Evolutionary conservation across 2,888 invertebrate genomes (phyloP).

Genomic region (Anoncus sp.): DNA sequence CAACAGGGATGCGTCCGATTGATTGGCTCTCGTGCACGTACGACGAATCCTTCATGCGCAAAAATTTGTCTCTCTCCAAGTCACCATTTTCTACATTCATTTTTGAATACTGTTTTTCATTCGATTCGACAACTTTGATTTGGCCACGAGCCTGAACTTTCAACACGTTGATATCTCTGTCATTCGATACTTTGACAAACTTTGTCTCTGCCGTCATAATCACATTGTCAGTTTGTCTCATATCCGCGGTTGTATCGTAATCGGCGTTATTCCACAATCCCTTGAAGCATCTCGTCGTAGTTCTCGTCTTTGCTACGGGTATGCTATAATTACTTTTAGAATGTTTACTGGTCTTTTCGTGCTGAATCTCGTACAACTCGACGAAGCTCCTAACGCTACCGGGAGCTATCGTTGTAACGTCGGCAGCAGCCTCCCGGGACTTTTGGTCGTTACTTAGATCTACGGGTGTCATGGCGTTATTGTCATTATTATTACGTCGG

Average conservation of each 20-base stretch:
- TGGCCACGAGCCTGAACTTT: slow-evolving; percentile 9
- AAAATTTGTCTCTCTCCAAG: slow-evolving; percentile 14
- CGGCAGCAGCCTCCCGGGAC: slow-evolving; percentile 69
- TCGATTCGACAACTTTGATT: slow-evolving; percentile 5
- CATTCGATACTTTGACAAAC: background rate
- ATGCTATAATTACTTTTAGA: slow-evolving; percentile 73
- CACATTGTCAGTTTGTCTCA: slow-evolving; percentile 18
- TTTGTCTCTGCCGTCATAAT: background rate
- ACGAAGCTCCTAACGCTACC: slow-evolving; percentile 81
- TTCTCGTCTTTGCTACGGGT: slow-evolving; percentile 49
- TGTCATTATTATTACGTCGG: slow-evolving; percentile 79
- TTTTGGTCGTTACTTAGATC: slow-evolving; percentile 80
- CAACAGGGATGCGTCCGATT: slow-evolving; percentile 22
- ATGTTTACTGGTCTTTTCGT: slow-evolving; percentile 70
- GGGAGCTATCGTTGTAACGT: slow-evolving; percentile 73
- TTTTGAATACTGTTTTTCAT: background rate
- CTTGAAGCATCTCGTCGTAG: slow-evolving; percentile 51
- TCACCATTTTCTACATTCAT: slow-evolving; percentile 1
- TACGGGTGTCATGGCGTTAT: slow-evolving; percentile 80
- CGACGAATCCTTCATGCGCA: slow-evolving; percentile 8
- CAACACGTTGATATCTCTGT: slow-evolving; percentile 12
- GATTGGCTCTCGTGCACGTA: slow-evolving; percentile 15
- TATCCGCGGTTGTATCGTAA: slow-evolving; percentile 21
- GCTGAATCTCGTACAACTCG: slow-evolving; percentile 79
- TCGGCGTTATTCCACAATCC: slow-evolving; percentile 44